Evolutionary conservation across 2,888 invertebrate genomes (phyloP).

Genomic region (Meteorus colon): DNA sequence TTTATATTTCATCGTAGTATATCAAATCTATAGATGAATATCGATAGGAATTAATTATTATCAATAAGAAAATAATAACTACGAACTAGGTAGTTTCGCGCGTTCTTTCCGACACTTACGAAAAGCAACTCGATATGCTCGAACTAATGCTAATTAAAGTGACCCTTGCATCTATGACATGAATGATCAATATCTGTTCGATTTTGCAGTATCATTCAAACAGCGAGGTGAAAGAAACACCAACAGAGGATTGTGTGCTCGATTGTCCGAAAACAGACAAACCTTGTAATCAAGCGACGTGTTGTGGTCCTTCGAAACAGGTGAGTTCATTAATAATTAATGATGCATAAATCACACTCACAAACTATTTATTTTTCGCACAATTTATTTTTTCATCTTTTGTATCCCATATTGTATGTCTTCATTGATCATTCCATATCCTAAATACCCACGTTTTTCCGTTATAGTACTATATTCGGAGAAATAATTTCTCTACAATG

Average conservation of each 20-base stretch:
- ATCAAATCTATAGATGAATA: too few species aligned
- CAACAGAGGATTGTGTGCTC: conserved; percentile 83
- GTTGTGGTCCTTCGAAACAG: conserved; percentile 89
- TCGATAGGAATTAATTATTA: too few species aligned
- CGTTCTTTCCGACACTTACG: too few species aligned
- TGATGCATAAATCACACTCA: conserved; percentile 5
- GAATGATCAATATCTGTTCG: conserved; percentile 23
- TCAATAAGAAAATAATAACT: too few species aligned
- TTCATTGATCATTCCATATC: neutral
- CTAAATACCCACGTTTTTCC: conserved; percentile 42
- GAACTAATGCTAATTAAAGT: neutral
- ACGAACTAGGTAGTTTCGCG: too few species aligned
- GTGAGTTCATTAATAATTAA: conserved; percentile 70
- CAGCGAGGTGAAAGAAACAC: conserved; percentile 72
- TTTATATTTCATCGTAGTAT: too few species aligned
- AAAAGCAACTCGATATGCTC: too few species aligned
- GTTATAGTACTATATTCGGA: conserved; percentile 59
- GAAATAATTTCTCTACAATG: conserved; percentile 51
- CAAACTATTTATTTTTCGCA: conserved; percentile 68
- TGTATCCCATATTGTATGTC: neutral
- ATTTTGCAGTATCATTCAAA: conserved; percentile 72
- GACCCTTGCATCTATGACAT: neutral
- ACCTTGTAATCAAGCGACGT: conserved; percentile 89
- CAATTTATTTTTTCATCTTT: conserved; percentile 58
- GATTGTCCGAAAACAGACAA: conserved; percentile 91